These are phyloP conservation scores for Liposcelis brunnea DNA, from an alignment of 2,888 invertebrate species.

Conservation along the genomic window DNA sequence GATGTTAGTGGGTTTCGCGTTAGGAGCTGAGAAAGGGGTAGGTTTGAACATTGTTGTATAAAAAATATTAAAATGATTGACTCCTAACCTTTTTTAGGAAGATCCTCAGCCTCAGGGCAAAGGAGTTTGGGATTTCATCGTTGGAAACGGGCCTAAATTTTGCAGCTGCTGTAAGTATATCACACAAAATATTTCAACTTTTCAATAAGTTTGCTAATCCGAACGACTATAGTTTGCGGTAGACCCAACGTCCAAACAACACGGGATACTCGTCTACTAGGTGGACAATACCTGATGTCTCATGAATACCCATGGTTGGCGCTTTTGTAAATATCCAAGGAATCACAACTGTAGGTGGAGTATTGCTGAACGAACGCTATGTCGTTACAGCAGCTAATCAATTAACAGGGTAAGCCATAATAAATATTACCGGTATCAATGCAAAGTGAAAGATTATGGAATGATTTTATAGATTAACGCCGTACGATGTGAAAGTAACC, in stretches of 20 bases:
- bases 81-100: conserved; percentile 1
- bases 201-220: not conserved
- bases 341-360: conserved; percentile 25
- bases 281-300: conserved; percentile 30
- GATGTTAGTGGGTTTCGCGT: too few relatives aligned
- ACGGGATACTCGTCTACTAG: conserved; percentile 24
- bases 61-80: too few relatives aligned
- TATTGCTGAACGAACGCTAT: conserved; percentile 38
- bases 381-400: conserved; percentile 36
- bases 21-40: not conserved
- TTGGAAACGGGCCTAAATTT: conserved; percentile 19
- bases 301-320: conserved; percentile 41
- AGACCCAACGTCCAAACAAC: not conserved
- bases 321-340: conserved; percentile 28
- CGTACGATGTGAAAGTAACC: conserved; percentile 32
- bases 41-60: not conserved
- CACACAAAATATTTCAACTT: not conserved
- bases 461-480: conserved; percentile 24
- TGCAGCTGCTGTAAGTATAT: conserved; percentile 23
- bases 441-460: too few relatives aligned
- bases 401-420: conserved; percentile 28
- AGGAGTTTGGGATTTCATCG: conserved; percentile 22
- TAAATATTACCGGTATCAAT: too few relatives aligned
- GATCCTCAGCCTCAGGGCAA: conserved; percentile 6
- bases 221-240: not conserved